Evolutionary conservation across 2,888 invertebrate genomes (phyloP), one percentile per base, ranked within the genome.

Genomic region (Microdon myrmicae): DNA sequence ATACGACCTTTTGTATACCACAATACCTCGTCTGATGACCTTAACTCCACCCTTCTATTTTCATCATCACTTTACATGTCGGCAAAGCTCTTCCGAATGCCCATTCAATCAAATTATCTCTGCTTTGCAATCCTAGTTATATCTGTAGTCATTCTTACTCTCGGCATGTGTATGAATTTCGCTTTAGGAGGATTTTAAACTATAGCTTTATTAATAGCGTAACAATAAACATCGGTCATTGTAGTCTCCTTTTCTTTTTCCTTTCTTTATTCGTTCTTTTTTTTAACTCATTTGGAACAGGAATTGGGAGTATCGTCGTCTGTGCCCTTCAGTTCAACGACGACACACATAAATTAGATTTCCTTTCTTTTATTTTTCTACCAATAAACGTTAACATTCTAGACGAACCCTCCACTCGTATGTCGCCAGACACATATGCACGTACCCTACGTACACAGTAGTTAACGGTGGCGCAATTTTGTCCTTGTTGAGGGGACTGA

Each of bases 1-100:
- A 86, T 87, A 8, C 83, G 90, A 1, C 92, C 92, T 0, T 92
- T 90, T 74, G 87, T 90, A 2, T 90, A 92, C 79, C 90, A 90
- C 75, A 87, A 87, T 71, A 89, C 90, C 5, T 84, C 90, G 0
- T 85, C 86, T 39, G 85, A 86, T 69, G 90, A 92, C 80, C 83
- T 92, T 69, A 87, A 88, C 71, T 86, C 90, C 0, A 86, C 92
- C 55, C 82, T 92, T 17, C 80, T 91, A 68, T 92, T 88, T 75
- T 87, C 90, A 1, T 87, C 90, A 2, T 88, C 89, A 29, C 80
- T 92, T 39, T 85, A 85, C 70, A 85, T 92, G 76, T 85, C 85
- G 59, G 92, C 91, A 2, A 87, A 87, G 74, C 81, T 92, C 2
- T 90, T 88, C 75, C 84, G 86, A 73, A 85, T 88, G 72, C 90